These are phyloP conservation scores for Druceiella hillmani DNA, from an alignment of 2,888 invertebrate genomes.

Conservation along the genomic window DNA sequence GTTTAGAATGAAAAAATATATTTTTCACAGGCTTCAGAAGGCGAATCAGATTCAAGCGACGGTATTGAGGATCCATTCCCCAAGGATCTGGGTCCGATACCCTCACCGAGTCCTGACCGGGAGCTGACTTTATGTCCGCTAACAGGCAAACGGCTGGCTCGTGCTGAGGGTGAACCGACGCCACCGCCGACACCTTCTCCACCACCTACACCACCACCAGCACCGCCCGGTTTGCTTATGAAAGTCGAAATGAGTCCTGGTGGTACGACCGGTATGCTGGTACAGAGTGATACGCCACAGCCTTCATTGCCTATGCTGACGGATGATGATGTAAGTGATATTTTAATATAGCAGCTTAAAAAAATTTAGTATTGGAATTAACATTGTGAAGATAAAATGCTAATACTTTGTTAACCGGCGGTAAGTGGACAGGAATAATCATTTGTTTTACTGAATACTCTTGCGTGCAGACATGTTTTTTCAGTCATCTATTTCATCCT, in stretches of 20 bases:
- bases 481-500: too few species aligned
- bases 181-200: conserved; percentile 51
- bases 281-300: conserved; percentile 46
- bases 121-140: conserved; percentile 25
- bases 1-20: conserved; percentile 37
- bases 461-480: too few species aligned
- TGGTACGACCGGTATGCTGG: conserved; percentile 57
- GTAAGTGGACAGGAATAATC: too few species aligned
- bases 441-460: too few species aligned
- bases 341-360: neutral
- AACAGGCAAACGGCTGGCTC: conserved; percentile 37
- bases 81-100: conserved; percentile 20
- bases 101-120: conserved; percentile 1
- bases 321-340: conserved; percentile 42
- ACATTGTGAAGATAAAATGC: too few species aligned
- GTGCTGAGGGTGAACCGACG: conserved; percentile 58
- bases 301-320: conserved; percentile 45
- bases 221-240: conserved; percentile 24
- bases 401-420: too few species aligned
- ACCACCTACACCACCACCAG: conserved; percentile 33
- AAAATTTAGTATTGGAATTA: too few species aligned
- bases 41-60: conserved; percentile 50
- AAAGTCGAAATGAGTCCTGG: conserved; percentile 58
- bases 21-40: conserved; percentile 39
- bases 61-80: conserved; percentile 61